A percentile compares a stretch with the other conserved stretches of the same genome.
Conservation (phyloP, 2,113 vertebrate genomes). For the Melanerpes formicivorus region DNA sequence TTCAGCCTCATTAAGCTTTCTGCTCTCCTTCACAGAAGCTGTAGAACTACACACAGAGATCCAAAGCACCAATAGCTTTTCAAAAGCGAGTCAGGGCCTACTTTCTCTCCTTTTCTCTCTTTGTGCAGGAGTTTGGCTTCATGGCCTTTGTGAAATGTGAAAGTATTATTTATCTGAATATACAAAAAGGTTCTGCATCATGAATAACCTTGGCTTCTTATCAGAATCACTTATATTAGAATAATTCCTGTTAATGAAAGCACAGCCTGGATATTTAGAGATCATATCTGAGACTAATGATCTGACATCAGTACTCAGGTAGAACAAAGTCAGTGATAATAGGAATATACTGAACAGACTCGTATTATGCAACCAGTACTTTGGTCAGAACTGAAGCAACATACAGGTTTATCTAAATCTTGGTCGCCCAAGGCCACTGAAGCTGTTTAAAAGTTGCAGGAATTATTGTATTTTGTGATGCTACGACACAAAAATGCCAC, state of each 20-base stretch:
- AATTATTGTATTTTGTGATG: neutral
- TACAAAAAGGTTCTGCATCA: neutral
- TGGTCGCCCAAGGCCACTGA: neutral
- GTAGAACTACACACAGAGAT: neutral
- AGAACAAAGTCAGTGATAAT: neutral
- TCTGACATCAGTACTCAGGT: neutral
- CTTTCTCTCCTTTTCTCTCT: neutral
- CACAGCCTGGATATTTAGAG: neutral
- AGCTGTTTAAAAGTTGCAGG: neutral
- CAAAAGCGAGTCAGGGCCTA: neutral
- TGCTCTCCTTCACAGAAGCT: neutral
- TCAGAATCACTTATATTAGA: neutral
- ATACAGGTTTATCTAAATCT: neutral
- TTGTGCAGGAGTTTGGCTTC: neutral
- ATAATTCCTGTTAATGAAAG: neutral
- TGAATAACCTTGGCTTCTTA: neutral
- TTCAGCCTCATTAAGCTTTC: constrained; percentile 19
- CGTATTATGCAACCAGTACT: neutral
- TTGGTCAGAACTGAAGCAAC: neutral
- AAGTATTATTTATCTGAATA: neutral
- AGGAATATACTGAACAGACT: neutral
- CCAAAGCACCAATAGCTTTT: neutral
- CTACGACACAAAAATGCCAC: neutral
- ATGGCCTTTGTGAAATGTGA: neutral
- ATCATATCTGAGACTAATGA: neutral